phyloP scores from a whole-genome alignment of 2,113 vertebrate species.

The Chaenocephalus aceratus region DNA sequence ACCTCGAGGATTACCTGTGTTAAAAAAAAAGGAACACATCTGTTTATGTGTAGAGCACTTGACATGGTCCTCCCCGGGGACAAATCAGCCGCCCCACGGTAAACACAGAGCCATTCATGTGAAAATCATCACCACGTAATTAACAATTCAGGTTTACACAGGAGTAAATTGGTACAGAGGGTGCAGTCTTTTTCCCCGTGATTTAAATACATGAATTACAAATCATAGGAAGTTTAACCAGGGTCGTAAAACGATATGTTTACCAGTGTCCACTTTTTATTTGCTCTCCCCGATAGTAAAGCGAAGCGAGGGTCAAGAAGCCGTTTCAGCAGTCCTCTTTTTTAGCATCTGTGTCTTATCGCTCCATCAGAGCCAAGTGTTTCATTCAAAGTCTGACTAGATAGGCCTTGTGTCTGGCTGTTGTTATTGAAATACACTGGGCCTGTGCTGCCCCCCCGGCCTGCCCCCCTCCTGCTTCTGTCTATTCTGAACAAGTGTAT shows the following conservation, averaged over 20 bases:
- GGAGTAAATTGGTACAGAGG: slow-evolving; percentile 27
- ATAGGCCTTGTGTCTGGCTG: slow-evolving; percentile 83
- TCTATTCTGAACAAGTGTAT: slow-evolving; percentile 87
- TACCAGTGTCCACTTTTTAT: not conserved
- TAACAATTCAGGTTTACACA: slow-evolving; percentile 66
- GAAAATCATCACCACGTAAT: slow-evolving; percentile 68
- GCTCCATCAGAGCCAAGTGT: slow-evolving; percentile 80
- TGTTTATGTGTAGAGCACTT: slow-evolving; percentile 77
- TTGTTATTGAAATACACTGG: slow-evolving; percentile 88
- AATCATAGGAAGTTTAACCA: not conserved
- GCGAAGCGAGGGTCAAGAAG: slow-evolving; percentile 66
- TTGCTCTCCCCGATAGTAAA: slow-evolving; percentile 25
- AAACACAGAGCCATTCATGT: slow-evolving; percentile 74
- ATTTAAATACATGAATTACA: not conserved
- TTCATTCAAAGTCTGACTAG: slow-evolving; percentile 84
- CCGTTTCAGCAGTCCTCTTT: slow-evolving; percentile 45
- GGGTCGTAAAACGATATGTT: not conserved
- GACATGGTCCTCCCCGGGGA: slow-evolving; percentile 72
- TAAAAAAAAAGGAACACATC: slow-evolving; percentile 58
- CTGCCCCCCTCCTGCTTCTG: slow-evolving; percentile 68
- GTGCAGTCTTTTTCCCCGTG: not conserved
- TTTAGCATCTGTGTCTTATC: slow-evolving; percentile 84
- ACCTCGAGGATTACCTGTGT: slow-evolving; percentile 80
- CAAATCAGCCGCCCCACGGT: slow-evolving; percentile 54
- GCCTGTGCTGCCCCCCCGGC: slow-evolving; percentile 56